Evolutionary conservation across 2,113 vertebrate genomes (phyloP).

Genomic region (Orycteropus afer): DNA sequence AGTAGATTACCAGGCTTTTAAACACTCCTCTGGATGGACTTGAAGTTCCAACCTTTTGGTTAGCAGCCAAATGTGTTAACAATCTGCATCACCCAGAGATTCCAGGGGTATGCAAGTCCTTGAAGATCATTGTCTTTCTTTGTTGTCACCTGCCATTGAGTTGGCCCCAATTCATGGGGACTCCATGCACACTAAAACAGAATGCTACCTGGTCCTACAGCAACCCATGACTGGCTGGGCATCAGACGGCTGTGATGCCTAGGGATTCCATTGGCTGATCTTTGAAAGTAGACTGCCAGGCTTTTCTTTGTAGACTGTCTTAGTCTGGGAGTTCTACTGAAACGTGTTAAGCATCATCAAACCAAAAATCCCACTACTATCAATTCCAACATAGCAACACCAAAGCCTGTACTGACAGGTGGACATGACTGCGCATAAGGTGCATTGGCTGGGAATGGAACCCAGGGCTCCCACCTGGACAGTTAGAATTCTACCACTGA

Average conservation of each 20-base stretch:
- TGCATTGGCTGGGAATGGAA: no score
- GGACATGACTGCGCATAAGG: background rate
- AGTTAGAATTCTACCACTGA: background rate
- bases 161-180: no score
- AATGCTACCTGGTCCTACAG: background rate
- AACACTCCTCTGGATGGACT: background rate
- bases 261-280: background rate
- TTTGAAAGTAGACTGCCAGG: no score
- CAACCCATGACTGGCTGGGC: background rate
- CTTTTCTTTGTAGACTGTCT: no score
- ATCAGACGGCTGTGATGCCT: background rate
- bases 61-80: background rate
- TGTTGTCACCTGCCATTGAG: background rate
- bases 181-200: background rate
- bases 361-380: background rate
- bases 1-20: background rate
- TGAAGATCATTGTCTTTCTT: background rate
- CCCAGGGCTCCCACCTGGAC: background rate
- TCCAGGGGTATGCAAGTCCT: background rate
- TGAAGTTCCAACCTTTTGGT: background rate
- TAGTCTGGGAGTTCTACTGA: background rate
- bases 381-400: background rate
- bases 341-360: background rate
- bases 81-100: background rate
- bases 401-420: background rate